Conservation (phyloP, 2,888 invertebrate genomes). For the Microdon myrmicae region DNA sequence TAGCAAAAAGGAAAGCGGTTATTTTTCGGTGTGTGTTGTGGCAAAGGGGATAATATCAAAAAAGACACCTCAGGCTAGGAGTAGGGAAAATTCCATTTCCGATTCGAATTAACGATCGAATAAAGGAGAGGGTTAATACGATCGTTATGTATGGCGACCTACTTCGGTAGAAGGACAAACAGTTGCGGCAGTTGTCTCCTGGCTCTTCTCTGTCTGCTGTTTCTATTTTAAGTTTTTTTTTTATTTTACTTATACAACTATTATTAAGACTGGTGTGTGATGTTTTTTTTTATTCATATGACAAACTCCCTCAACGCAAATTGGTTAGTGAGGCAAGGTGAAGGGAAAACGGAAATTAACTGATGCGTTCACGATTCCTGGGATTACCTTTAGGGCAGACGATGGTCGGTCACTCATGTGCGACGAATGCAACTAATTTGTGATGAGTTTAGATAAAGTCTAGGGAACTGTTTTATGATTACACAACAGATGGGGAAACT, state of each 20-base stretch:
- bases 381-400: constrained; percentile 26
- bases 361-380: constrained; percentile 38
- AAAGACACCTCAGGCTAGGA: constrained; percentile 36
- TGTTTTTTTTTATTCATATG: too few relatives aligned
- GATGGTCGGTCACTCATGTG: constrained; percentile 18
- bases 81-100: constrained; percentile 39
- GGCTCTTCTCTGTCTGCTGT: constrained; percentile 17
- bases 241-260: too few relatives aligned
- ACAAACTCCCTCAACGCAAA: constrained; percentile 37
- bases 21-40: constrained; percentile 6
- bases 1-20: too few relatives aligned
- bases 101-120: constrained; percentile 47
- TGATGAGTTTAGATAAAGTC: constrained; percentile 12
- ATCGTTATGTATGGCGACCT: constrained; percentile 44
- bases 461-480: constrained; percentile 20
- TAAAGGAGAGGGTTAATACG: constrained; percentile 49
- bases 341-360: constrained; percentile 29
- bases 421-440: constrained; percentile 30
- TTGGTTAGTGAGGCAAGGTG: constrained; percentile 20
- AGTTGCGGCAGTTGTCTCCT: constrained; percentile 19
- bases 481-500: too few relatives aligned
- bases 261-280: too few relatives aligned
- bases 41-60: constrained; percentile 25
- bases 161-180: too few relatives aligned
- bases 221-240: constrained; percentile 17